Percentiles rank a stretch among this genome's conserved stretches.
Conservation (phyloP, 2,797 vertebrate species). For the Acrossocheilus fasciatus region DNA sequence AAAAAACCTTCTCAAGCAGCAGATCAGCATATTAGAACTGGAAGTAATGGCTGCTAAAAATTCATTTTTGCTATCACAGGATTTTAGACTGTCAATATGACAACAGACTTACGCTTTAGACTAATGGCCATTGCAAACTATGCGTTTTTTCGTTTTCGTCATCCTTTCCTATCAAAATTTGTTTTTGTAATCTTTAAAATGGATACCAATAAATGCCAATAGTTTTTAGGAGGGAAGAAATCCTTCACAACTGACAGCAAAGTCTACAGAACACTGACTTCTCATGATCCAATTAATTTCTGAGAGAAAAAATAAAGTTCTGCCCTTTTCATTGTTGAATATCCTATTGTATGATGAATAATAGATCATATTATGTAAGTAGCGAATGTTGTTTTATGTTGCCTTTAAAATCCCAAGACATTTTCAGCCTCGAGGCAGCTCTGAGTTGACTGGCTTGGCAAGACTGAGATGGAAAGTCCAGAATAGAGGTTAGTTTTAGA, state of each 20-base stretch:
- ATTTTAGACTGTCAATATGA: neutral
- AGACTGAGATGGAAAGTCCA: slow-evolving; percentile 67
- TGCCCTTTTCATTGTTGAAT: neutral
- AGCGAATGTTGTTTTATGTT: slow-evolving; percentile 15
- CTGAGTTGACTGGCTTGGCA: slow-evolving; percentile 61
- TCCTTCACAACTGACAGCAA: neutral
- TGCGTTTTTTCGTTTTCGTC: no score
- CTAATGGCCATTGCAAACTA: no score
- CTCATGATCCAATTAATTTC: neutral
- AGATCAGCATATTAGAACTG: no score
- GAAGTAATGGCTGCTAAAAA: no score
- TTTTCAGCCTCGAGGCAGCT: slow-evolving; percentile 42
- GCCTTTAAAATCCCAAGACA: slow-evolving; percentile 39
- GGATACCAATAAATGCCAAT: neutral
- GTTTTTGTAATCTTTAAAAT: neutral
- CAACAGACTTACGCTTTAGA: neutral
- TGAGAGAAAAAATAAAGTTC: neutral
- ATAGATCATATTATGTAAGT: neutral
- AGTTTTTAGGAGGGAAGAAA: neutral
- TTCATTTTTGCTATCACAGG: no score
- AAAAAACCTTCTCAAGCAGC: neutral
- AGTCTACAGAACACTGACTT: neutral
- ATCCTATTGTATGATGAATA: slow-evolving; percentile 27
- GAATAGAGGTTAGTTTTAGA: slow-evolving; percentile 61
- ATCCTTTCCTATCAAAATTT: neutral